phyloP scores from a whole-genome alignment of 2,113 vertebrate species.

The Callospermophilus lateralis region DNA sequence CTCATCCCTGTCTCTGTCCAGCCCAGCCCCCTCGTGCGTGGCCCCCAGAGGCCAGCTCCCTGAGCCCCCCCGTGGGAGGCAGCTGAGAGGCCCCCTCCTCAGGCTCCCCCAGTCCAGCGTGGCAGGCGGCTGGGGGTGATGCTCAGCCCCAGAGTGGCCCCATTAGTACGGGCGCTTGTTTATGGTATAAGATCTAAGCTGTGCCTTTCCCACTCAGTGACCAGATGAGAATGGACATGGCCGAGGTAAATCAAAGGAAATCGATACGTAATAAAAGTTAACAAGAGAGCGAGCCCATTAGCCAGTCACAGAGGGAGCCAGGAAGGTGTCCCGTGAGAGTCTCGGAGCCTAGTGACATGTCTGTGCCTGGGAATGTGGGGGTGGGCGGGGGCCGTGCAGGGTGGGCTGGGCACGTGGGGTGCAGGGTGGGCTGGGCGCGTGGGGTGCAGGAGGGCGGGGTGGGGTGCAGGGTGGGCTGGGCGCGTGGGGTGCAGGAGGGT shows the following conservation, averaged over 20 bases:
- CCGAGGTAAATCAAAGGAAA: constrained; percentile 68
- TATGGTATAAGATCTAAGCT: background rate
- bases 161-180: background rate
- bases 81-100: background rate
- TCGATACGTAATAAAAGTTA: constrained; percentile 86
- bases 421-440: background rate
- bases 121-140: background rate
- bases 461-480: no score
- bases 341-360: constrained; percentile 61
- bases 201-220: constrained; percentile 9
- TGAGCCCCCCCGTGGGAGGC: no score
- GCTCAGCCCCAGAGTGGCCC: background rate
- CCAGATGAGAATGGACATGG: constrained; percentile 72
- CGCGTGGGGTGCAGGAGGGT: background rate
- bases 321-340: constrained; percentile 66
- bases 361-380: background rate
- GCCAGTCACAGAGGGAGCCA: background rate
- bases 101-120: background rate
- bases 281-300: constrained; percentile 81
- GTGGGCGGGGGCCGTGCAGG: no score
- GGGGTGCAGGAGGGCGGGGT: fast-evolving
- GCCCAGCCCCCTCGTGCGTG: background rate
- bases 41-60: background rate
- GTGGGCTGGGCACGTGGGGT: no score
- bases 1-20: background rate